phyloP scores from a whole-genome alignment of 2,113 vertebrate genomes.

The Pomatorhinus ruficollis region DNA sequence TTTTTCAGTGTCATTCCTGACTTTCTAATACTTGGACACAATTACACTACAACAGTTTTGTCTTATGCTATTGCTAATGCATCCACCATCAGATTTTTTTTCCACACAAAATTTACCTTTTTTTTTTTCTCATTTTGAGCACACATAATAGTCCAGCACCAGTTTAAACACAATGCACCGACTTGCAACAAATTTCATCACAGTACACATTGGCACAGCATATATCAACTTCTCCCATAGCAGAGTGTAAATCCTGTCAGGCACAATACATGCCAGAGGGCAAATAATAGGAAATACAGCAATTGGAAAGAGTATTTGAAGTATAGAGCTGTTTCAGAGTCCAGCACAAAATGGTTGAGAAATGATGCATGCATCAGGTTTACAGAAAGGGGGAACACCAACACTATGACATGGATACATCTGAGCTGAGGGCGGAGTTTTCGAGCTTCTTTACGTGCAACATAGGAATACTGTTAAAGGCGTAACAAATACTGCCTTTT shows the following conservation, averaged over 20 bases:
- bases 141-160: not conserved
- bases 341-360: not conserved
- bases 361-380: not conserved
- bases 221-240: not conserved
- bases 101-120: not conserved
- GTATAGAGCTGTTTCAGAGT: not conserved
- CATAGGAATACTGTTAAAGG: not conserved
- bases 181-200: not conserved
- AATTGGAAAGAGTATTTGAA: not conserved
- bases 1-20: not conserved
- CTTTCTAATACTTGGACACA: not conserved
- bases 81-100: not conserved
- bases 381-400: not conserved
- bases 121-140: not conserved
- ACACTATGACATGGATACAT: not conserved
- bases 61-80: not conserved
- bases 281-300: not conserved
- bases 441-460: not conserved
- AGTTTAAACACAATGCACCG: not conserved
- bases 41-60: not conserved
- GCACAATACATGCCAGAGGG: not conserved
- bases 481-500: not conserved
- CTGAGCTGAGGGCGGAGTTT: not conserved
- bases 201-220: not conserved
- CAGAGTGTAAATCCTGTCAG: not conserved